Evolutionary conservation across 2,797 vertebrate genomes (phyloP), one percentile per base, ranked within the genome.

Genomic region (Prionace glauca): DNA sequence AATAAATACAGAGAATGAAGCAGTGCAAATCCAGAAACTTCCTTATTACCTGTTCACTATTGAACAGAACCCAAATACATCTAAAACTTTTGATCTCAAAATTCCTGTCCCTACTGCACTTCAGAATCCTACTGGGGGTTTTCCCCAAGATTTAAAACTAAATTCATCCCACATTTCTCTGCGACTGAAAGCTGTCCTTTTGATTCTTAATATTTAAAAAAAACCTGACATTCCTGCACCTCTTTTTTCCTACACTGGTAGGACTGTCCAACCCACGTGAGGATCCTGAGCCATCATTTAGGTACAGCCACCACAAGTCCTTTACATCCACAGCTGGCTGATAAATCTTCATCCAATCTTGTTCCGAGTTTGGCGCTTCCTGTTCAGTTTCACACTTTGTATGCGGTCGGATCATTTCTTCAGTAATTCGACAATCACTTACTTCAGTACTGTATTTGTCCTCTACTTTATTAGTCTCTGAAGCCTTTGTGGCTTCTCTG

Each of bases 291-390:
- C 93, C 71, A 74, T 95, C 93, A 16, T 95, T 95, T 16, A 95
- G 71, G 71, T 95, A 95, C 69, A 95, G 93, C 93, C 93, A 95
- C 93, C 93, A 95, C 69, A 95, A 41, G 29, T 95, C 93, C 71
- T 95, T 95, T 56, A 95, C 36, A 72, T 95, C 93, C 20, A 74
- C 69, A 32, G 26, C 50, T 16, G 71, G 93, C 71, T 95, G 71
- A 74, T 56, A 95, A n/a, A 60, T 29, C 41, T 77, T 95, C 93
- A 95, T 95, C 93, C 93, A 95, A 18, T 95, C 71, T 72, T 72
- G 93, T 72, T 95, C 93, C 0, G 93, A n/a, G 9, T 18, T 60
- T 16, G 93, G 26, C 11, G 93, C 22, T 29, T 72, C 69, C 93
- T 56, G 93, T 26, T 72, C 71, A 0, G 72, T n/a, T 56, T 95